Conservation (phyloP, 53 echinoderm and acorn worm species). For the Echinarachnius parma region DNA sequence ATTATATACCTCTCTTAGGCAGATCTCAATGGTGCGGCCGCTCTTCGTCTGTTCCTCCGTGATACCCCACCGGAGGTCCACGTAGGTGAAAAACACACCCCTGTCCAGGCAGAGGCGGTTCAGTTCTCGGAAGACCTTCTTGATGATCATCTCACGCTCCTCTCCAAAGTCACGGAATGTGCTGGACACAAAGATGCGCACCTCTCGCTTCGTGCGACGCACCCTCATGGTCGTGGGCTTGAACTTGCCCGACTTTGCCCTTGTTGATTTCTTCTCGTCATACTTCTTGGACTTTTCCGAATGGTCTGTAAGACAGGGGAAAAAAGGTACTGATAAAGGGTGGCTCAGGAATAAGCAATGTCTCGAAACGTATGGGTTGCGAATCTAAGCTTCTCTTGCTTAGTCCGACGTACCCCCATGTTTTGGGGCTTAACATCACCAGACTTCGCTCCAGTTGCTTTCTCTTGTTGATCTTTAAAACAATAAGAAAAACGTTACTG, state of each 20-base stretch:
- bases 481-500: too few relatives aligned
- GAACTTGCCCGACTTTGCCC: neutral
- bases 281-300: too few relatives aligned
- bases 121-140: slow-evolving; percentile 75
- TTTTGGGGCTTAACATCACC: too few relatives aligned
- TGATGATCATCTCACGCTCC: slow-evolving; percentile 76
- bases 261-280: too few relatives aligned
- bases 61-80: slow-evolving; percentile 82
- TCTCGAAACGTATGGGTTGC: too few relatives aligned
- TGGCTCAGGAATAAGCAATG: too few relatives aligned
- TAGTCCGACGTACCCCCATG: too few relatives aligned
- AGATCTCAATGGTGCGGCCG: slow-evolving; percentile 70
- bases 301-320: too few relatives aligned
- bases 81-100: slow-evolving; percentile 76
- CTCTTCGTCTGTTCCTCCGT: slow-evolving; percentile 57
- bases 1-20: slow-evolving; percentile 71
- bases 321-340: too few relatives aligned
- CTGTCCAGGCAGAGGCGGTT: slow-evolving; percentile 74
- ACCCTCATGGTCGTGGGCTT: neutral
- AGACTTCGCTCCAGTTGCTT: too few relatives aligned
- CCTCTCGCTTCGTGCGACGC: slow-evolving; percentile 54
- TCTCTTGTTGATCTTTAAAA: too few relatives aligned
- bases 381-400: too few relatives aligned
- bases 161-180: slow-evolving; percentile 75
- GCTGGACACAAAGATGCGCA: slow-evolving; percentile 80